Evolutionary conservation across 2,113 vertebrate species (phyloP).

Genomic region (Psittacula cyanocephala): DNA sequence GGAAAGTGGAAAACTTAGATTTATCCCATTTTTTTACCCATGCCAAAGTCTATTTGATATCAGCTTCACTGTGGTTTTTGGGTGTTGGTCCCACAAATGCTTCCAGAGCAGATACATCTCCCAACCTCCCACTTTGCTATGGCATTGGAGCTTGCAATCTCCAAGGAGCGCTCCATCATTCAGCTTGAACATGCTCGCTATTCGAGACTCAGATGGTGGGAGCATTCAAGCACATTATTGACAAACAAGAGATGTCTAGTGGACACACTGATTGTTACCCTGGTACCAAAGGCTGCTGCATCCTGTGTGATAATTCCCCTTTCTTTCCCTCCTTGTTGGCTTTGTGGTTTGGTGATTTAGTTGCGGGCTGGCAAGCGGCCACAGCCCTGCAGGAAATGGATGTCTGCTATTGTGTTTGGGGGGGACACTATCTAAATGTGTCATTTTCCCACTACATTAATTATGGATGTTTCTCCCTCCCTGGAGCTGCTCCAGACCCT

Average conservation of each 20-base stretch:
- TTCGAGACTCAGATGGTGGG: neutral
- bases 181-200: neutral
- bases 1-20: neutral
- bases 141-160: neutral
- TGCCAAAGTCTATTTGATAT: neutral
- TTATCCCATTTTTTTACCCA: neutral
- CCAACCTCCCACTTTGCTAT: neutral
- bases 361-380: neutral
- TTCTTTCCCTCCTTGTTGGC: neutral
- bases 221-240: neutral
- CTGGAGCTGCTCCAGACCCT: neutral
- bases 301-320: conserved; percentile 10
- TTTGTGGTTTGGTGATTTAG: conserved; percentile 43
- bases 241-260: conserved; percentile 25
- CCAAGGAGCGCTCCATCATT: neutral
- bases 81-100: neutral
- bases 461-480: neutral
- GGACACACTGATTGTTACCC: conserved; percentile 17
- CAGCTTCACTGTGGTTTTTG: neutral
- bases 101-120: neutral
- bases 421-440: neutral
- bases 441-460: conserved; percentile 18
- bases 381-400: conserved; percentile 41
- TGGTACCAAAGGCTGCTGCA: neutral
- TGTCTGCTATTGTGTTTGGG: conserved; percentile 17